Evolutionary conservation across 1,140 invertebrate species (phyloP).

Genomic region (Aphaenogaster rudis): DNA sequence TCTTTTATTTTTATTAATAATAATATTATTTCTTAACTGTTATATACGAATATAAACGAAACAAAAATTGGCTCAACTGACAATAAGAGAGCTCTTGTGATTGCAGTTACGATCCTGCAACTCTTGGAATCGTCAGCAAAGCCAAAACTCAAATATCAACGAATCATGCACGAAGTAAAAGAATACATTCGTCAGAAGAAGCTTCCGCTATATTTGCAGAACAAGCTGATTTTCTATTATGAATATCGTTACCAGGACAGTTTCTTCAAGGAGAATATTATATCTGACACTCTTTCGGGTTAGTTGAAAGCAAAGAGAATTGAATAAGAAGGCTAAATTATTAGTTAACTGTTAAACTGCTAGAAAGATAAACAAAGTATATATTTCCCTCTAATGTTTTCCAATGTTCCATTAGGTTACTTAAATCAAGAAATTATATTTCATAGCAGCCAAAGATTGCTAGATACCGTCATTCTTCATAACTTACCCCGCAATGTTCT

Average conservation of each 20-base stretch:
- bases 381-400: constrained; percentile 14
- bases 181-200: constrained; percentile 78
- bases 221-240: constrained; percentile 79
- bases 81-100: background rate
- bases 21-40: constrained; percentile 30
- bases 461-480: constrained; percentile 75
- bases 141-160: constrained; percentile 79
- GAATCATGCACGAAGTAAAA: constrained; percentile 75
- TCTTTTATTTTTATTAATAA: constrained; percentile 16
- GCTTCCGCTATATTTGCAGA: constrained; percentile 70
- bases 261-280: constrained; percentile 80
- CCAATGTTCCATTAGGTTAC: constrained; percentile 66
- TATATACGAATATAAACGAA: constrained; percentile 7
- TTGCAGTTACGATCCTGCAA: constrained; percentile 78
- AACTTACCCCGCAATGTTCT: constrained; percentile 75
- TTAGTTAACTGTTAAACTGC: background rate
- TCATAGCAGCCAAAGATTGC: constrained; percentile 70
- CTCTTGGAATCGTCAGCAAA: constrained; percentile 73
- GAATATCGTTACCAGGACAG: constrained; percentile 79
- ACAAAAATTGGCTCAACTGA: constrained; percentile 12
- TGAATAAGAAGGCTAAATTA: background rate
- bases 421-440: constrained; percentile 79
- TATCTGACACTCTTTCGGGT: constrained; percentile 78
- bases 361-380: background rate
- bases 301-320: constrained; percentile 27